Evolutionary conservation across 2,888 invertebrate genomes (phyloP), one percentile per base, ranked within the genome.

Genomic region (Acanthosoma haemorrhoidale): DNA sequence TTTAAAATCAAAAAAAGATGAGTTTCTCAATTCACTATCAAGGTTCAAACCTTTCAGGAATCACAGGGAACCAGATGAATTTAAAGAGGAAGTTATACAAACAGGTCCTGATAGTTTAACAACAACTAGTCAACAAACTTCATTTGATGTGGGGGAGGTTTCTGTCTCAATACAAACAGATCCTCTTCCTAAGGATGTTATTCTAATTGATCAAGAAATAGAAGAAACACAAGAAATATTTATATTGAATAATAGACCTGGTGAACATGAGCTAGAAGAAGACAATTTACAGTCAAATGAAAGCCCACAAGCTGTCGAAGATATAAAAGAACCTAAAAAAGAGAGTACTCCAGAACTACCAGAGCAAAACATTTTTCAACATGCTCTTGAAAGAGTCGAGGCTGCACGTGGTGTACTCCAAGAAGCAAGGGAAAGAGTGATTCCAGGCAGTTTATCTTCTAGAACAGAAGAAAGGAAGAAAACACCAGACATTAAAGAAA

Each of bases 101-200:
- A 36, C 67, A 18, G 21, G 15, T 18, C 15, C 31, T 32, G 60
- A 68, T 31, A 57, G 32, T 21, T 5, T 34, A 11, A 63, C 18
- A 34, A 63, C 38, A 18, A 68, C 71, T 11, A 63, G 70, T 59
- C 73, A 73, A 18, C 72, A 72, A 70, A 72, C 73, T n/a, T 73
- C 72, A 9, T 73, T 72, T 51, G 75, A 75, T 69, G 16, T 70
- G n/a, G 76, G 76, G 72, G 91, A 91, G 80, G 87, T 87, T 25
- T 89, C 90, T 77, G 88, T 89, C 4, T 91, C 90, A 0, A 91
- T 91, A 1, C 92, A 93, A 81, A 93, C 92, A 0, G 92, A 93
- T 80, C 91, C 92, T 0, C 79, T 92, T 51, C 90, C 91, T 0
- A 91, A 91, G 76, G 91, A 91, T 76, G 86, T 89, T 70, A 84